Percentiles rank a stretch among this genome's conserved stretches.
These are phyloP conservation scores for Peromyscus leucopus DNA, from an alignment of 2,113 vertebrate species.

Conservation along the genomic window DNA sequence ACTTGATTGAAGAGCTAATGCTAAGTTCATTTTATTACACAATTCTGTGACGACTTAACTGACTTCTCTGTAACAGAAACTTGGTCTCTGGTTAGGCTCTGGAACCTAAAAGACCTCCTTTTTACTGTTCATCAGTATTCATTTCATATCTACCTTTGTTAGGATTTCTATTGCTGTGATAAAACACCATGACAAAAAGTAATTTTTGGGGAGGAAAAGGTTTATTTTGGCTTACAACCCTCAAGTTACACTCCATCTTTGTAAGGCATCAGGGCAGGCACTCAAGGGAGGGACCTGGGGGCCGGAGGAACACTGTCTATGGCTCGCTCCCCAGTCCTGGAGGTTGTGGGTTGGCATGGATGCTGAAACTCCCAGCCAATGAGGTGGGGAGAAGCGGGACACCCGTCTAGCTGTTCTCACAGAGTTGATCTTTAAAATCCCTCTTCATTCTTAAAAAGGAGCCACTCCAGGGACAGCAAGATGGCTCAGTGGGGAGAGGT, in stretches of 20 bases:
- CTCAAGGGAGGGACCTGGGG: background rate
- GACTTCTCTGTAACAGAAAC: background rate
- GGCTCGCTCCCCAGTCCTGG: background rate
- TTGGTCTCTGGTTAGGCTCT: background rate
- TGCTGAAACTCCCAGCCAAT: background rate
- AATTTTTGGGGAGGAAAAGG: background rate
- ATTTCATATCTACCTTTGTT: background rate
- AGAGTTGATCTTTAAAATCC: background rate
- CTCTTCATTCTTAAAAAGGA: background rate
- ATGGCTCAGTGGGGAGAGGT: background rate
- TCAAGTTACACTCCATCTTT: background rate
- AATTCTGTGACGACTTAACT: background rate
- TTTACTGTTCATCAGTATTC: background rate
- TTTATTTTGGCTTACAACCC: background rate
- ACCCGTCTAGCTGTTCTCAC: background rate
- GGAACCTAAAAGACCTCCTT: background rate
- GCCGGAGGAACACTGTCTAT: background rate
- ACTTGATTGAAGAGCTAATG: background rate
- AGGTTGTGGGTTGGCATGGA: background rate
- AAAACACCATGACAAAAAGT: background rate
- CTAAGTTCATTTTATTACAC: background rate
- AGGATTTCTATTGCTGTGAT: background rate
- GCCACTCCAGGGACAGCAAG: background rate
- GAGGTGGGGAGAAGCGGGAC: background rate
- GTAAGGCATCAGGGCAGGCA: background rate